Percentiles rank a stretch among this genome's conserved stretches.
These are phyloP conservation scores for Speoplatyrhinus poulsoni DNA, from an alignment of 2,113 vertebrate genomes.

Conservation along the genomic window DNA sequence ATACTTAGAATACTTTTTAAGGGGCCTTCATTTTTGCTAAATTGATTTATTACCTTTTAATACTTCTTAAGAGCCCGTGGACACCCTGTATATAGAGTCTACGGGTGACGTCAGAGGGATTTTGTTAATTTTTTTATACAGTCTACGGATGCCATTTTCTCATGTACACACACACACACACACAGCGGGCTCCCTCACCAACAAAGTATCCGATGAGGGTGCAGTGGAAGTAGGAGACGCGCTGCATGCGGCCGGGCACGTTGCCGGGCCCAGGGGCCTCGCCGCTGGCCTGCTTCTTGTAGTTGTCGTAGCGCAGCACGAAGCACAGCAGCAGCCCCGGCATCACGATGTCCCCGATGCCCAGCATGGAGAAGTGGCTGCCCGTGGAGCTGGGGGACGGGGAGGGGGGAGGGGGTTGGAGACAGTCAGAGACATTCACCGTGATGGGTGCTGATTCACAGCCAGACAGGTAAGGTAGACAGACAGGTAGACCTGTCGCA, in stretches of 20 bases:
- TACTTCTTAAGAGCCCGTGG: no score
- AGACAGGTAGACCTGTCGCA: not conserved
- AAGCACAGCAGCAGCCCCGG: constrained; percentile 98
- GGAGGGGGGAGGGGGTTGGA: not conserved
- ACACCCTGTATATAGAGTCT: no score
- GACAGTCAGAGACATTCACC: not conserved
- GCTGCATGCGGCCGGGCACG: constrained; percentile 95
- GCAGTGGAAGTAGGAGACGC: constrained; percentile 99
- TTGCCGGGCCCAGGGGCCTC: constrained; percentile 85
- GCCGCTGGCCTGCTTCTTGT: constrained; percentile 93
- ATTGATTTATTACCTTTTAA: no score
- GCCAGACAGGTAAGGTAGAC: not conserved
- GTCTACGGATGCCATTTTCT: not conserved
- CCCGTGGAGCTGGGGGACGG: constrained; percentile 91
- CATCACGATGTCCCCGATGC: constrained; percentile 99
- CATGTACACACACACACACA: not conserved
- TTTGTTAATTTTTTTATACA: no score
- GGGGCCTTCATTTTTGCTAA: no score
- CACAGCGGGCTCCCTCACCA: constrained; percentile 78
- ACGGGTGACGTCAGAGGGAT: no score
- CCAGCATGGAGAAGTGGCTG: constrained; percentile 99
- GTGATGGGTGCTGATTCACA: not conserved
- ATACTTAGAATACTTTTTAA: no score
- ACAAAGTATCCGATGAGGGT: constrained; percentile 99
- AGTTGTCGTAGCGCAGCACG: constrained; percentile 97